phyloP scores from a whole-genome alignment of 2,113 vertebrate species.

The Phyllostomus hastatus region DNA sequence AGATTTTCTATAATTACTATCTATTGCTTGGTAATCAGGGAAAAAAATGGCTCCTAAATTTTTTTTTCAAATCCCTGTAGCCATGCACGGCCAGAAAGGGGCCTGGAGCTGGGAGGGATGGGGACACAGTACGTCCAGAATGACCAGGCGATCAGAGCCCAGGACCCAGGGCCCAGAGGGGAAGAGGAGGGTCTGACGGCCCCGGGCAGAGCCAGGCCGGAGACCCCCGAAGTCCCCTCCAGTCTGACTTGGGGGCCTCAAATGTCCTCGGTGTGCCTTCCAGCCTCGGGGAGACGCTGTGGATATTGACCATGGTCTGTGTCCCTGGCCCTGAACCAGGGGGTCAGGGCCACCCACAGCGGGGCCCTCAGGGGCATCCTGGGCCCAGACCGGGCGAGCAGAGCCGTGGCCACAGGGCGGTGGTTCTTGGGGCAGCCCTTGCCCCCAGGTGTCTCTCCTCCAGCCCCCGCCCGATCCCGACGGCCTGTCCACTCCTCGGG shows the following conservation, averaged over 20 bases:
- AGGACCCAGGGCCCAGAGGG: not conserved
- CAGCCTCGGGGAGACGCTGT: not conserved
- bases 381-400: not conserved
- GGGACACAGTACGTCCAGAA: not conserved
- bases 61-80: not conserved
- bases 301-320: not conserved
- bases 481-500: not conserved
- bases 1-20: not conserved
- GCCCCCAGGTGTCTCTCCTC: not conserved
- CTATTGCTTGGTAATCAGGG: conserved; percentile 25
- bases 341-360: not conserved
- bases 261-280: not conserved
- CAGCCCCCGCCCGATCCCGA: not conserved
- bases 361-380: not conserved
- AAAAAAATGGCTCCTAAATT: not conserved
- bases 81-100: not conserved
- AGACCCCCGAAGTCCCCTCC: not conserved
- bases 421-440: not conserved
- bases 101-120: not conserved
- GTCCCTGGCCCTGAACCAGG: not conserved
- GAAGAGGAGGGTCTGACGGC: not conserved
- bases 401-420: not conserved
- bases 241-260: not conserved
- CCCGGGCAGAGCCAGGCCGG: not conserved
- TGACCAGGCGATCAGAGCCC: not conserved